Base-by-base conservation (phyloP, 2,797 vertebrate species). In the Tragelaphus eurycerus region DNA sequence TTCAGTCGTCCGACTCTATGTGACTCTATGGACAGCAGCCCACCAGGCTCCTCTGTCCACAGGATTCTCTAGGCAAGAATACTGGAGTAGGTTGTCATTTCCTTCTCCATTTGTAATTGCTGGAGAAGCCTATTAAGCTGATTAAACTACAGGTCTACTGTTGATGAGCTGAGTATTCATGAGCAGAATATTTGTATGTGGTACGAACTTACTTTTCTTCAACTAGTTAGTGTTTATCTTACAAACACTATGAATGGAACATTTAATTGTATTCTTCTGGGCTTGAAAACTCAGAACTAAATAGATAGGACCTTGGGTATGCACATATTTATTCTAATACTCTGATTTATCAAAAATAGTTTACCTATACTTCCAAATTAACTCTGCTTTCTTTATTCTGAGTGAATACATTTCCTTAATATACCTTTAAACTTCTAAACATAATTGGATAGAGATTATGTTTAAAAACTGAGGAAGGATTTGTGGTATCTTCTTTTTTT, bases 231-330 rank as follows among this genome's bases (percentile, higher is more conserved):
- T 31, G 1, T 71, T 89, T 27, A 60, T 86, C 29, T 52, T 78
- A 43, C 0, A 9, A 60, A 48, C 21, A 89, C 31, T 46, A 14
- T 86, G 29, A 46, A 46, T 57, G 31, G 14, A 82, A 52, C 12
- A 50, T 90, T 79, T 62, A 38, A 71, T 38, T 81, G 8, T 67
- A 52, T n/a, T 21, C 21, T 87, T 90, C 71, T 59, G 93, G 90
- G 21, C n/a, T 84, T 86, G 74, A 96, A 85, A 92, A 60, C 74
- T 74, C 25, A 96, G 64, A 86, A 86, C 52, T 82, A 48, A 97
- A 60, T 38, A 29, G 29, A 60, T 46, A 79, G 43, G 23, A 57
- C 54, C n/a, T 93, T 64, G 52, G 19, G 12, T 78, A 43, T 57
- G 6, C 10, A 21, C 31, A 1, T n/a, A 43, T 96, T 86, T 76